Percentiles rank a stretch among this genome's conserved stretches.
These are phyloP conservation scores for Sardinella longiceps DNA, from an alignment of 2,797 vertebrate species.

Conservation along the genomic window DNA sequence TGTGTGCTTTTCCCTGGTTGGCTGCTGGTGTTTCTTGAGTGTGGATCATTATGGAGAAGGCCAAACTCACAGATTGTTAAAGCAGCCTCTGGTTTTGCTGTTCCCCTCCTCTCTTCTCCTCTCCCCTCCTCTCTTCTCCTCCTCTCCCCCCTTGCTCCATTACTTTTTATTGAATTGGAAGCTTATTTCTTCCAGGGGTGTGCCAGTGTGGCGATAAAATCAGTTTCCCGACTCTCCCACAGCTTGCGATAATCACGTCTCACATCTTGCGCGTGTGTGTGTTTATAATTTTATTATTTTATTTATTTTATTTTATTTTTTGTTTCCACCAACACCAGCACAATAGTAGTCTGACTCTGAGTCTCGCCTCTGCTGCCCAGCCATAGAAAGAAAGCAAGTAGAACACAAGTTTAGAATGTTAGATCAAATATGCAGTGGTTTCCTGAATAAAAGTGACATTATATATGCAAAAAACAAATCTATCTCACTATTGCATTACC, in stretches of 20 bases:
- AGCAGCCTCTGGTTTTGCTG: slow-evolving; percentile 8
- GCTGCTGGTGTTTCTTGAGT: not conserved
- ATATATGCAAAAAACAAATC: no score
- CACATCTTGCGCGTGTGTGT: not conserved
- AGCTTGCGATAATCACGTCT: not conserved
- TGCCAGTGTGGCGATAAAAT: not conserved
- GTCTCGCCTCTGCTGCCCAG: not conserved
- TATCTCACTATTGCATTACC: no score
- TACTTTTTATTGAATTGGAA: slow-evolving; percentile 45
- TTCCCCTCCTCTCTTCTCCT: not conserved
- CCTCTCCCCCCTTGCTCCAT: slow-evolving; percentile 16
- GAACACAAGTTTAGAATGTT: no score
- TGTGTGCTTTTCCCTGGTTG: not conserved
- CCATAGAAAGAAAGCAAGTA: not conserved
- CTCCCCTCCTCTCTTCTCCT: not conserved
- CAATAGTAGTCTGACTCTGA: not conserved
- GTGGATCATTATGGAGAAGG: slow-evolving; percentile 27
- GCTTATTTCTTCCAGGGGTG: slow-evolving; percentile 31
- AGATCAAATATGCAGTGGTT: no score
- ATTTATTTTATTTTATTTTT: not conserved
- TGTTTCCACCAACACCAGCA: slow-evolving; percentile 3
- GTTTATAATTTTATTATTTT: not conserved
- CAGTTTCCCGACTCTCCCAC: not conserved
- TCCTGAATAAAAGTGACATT: no score
- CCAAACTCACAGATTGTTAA: slow-evolving; percentile 35